These are phyloP conservation scores for Clostera curtula DNA, from an alignment of 2,888 invertebrate species.

Conservation along the genomic window DNA sequence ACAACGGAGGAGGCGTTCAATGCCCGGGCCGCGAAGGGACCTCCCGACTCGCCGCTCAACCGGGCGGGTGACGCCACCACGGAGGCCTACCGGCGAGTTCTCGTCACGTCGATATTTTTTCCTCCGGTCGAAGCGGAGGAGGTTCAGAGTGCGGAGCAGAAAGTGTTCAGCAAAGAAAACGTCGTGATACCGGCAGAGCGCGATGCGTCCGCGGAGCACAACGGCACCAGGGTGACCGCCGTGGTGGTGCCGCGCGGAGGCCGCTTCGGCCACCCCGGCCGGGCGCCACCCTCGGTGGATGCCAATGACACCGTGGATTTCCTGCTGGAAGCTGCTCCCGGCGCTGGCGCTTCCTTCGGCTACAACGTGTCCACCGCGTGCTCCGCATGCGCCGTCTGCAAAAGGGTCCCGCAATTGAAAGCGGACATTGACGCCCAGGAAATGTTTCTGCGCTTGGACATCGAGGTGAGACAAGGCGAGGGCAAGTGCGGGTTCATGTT, in stretches of 20 bases:
- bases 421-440: constrained; percentile 47
- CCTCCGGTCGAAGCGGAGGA: constrained; percentile 32
- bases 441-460: constrained; percentile 42
- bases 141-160: constrained; percentile 25
- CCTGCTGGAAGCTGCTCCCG: constrained; percentile 33
- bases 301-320: constrained; percentile 39
- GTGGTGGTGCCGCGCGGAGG: too few relatives aligned
- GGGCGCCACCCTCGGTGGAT: too few relatives aligned
- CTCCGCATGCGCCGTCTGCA: constrained; percentile 30
- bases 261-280: too few relatives aligned
- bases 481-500: too few relatives aligned
- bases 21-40: too few relatives aligned
- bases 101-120: constrained; percentile 37
- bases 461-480: constrained; percentile 42
- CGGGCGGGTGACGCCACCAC: too few relatives aligned
- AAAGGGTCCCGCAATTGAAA: too few relatives aligned
- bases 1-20: too few relatives aligned
- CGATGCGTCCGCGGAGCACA: too few relatives aligned
- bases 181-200: constrained; percentile 34
- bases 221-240: too few relatives aligned
- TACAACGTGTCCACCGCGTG: constrained; percentile 30
- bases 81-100: too few relatives aligned
- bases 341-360: constrained; percentile 21
- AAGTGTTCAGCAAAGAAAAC: constrained; percentile 22
- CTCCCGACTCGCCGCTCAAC: too few relatives aligned